A percentile compares a stretch with the other conserved stretches of the same genome.
These are phyloP conservation scores for Eumaeus atala DNA, from an alignment of 1,140 invertebrate species.

Conservation along the genomic window DNA sequence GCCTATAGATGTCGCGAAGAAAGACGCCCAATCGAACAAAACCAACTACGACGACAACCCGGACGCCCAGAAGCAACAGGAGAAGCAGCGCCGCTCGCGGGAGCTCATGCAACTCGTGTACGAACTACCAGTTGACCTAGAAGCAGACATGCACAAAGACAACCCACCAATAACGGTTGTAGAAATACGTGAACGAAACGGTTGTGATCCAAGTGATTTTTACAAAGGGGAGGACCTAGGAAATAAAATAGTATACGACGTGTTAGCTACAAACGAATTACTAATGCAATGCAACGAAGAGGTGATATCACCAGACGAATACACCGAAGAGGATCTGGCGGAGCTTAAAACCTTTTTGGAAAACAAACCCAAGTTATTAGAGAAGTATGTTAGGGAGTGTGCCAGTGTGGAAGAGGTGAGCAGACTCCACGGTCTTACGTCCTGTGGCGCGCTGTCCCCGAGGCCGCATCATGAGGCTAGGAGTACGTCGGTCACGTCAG, in stretches of 20 bases:
- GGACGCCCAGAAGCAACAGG: conserved; percentile 37
- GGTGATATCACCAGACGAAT: conserved; percentile 49
- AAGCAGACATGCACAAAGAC: conserved; percentile 61
- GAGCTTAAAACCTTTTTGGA: conserved; percentile 55
- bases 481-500: conserved; percentile 86
- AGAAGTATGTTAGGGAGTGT: conserved; percentile 83
- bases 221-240: conserved; percentile 51
- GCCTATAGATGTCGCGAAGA: conserved; percentile 53
- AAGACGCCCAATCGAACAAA: conserved; percentile 49
- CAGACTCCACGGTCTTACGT: conserved; percentile 71
- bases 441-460: conserved; percentile 71
- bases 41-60: conserved; percentile 39
- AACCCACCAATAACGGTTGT: conserved; percentile 65
- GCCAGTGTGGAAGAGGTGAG: conserved; percentile 79
- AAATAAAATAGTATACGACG: conserved; percentile 57
- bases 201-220: conserved; percentile 55
- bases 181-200: conserved; percentile 62
- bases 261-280: conserved; percentile 47
- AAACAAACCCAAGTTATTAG: conserved; percentile 61
- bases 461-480: conserved; percentile 67
- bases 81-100: conserved; percentile 49
- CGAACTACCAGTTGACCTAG: conserved; percentile 58
- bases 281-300: conserved; percentile 53
- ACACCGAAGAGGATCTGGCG: conserved; percentile 51
- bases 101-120: conserved; percentile 70